Evolutionary conservation across 2,888 invertebrate species (phyloP).

Genomic region (Steinernema hermaphroditum): DNA sequence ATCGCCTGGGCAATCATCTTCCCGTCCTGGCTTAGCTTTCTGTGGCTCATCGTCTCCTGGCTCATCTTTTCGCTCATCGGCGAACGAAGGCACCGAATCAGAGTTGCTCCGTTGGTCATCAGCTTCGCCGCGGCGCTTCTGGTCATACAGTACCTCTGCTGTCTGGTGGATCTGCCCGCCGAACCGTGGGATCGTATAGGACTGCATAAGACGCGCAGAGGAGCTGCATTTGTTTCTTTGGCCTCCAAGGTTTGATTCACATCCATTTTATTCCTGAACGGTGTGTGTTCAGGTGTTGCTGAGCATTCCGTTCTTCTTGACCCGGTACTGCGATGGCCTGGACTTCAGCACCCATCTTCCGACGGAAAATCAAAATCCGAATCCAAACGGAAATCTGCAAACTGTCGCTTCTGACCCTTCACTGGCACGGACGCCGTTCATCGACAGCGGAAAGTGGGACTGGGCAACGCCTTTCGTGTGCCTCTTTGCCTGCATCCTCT

Average conservation of each 20-base stretch:
- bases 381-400: too few relatives aligned
- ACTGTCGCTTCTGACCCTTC: neutral
- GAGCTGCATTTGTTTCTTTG: constrained; percentile 11
- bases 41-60: constrained; percentile 26
- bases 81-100: constrained; percentile 11
- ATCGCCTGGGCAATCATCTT: constrained; percentile 21
- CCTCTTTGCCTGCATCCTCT: constrained; percentile 28
- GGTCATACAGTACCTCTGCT: constrained; percentile 23
- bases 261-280: neutral
- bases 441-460: constrained; percentile 26
- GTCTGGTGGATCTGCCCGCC: neutral
- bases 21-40: constrained; percentile 16
- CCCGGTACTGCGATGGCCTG: constrained; percentile 4
- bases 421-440: neutral
- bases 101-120: neutral
- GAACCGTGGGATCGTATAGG: constrained; percentile 15
- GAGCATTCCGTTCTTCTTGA: constrained; percentile 7
- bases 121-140: constrained; percentile 16
- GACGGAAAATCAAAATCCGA: neutral
- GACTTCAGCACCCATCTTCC: neutral
- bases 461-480: constrained; percentile 18
- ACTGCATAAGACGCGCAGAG: neutral
- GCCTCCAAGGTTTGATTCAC: neutral
- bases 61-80: constrained; percentile 21
- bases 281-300: neutral